These are phyloP conservation scores for Conger conger DNA, from an alignment of 2,113 vertebrate genomes.

Conservation along the genomic window DNA sequence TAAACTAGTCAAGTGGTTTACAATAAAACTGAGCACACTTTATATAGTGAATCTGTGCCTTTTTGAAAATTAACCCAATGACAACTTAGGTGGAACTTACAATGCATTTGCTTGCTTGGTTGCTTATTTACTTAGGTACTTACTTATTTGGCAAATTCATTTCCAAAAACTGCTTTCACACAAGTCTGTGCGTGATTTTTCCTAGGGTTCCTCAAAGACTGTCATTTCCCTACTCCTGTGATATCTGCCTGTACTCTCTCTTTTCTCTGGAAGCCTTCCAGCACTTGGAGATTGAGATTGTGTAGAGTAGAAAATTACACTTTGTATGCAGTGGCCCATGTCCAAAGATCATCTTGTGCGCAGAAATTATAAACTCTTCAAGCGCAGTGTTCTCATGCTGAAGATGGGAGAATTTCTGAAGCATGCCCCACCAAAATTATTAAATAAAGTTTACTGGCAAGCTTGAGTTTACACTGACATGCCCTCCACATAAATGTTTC, in stretches of 20 bases:
- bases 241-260: no score
- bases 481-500: slow-evolving; percentile 27
- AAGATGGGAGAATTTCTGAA: slow-evolving; percentile 33
- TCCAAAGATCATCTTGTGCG: slow-evolving; percentile 54
- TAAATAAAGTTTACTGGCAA: slow-evolving; percentile 12
- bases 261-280: slow-evolving; percentile 14
- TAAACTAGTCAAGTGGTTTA: no score
- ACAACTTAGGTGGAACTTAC: no score
- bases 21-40: no score
- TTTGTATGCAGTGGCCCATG: slow-evolving; percentile 43
- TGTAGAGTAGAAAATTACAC: slow-evolving; percentile 46
- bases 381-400: slow-evolving; percentile 39
- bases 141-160: not conserved
- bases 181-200: not conserved
- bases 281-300: slow-evolving; percentile 33
- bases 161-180: not conserved
- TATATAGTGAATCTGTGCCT: no score
- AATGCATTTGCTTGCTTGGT: no score
- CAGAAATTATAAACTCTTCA: slow-evolving; percentile 53
- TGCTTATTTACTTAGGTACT: no score
- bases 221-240: not conserved
- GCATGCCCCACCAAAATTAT: slow-evolving; percentile 16
- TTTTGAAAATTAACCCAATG: no score
- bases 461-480: slow-evolving; percentile 22
- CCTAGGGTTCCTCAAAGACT: not conserved